A percentile compares a stretch with the other conserved stretches of the same genome.
Evolutionary conservation across 2,888 invertebrate genomes (phyloP).

Genomic region (Molorchus minor): DNA sequence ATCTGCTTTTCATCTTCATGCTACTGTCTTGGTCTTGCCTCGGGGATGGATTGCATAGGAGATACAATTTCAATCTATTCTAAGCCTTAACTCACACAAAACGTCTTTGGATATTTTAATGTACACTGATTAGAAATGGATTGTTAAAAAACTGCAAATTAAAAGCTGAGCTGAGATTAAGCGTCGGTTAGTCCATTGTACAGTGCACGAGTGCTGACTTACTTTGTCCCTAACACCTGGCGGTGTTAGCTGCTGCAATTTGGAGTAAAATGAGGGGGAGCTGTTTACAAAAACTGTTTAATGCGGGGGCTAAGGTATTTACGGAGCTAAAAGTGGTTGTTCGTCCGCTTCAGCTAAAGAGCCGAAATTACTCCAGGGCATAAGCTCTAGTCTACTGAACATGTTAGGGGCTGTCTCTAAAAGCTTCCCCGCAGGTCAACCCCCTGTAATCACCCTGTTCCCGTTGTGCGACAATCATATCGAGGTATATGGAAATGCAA

Average conservation of each 20-base stretch:
- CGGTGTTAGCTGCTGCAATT: slow-evolving; percentile 40
- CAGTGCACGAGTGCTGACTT: slow-evolving; percentile 64
- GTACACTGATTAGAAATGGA: slow-evolving; percentile 61
- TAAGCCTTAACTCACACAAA: slow-evolving; percentile 61
- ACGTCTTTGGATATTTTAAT: slow-evolving; percentile 56
- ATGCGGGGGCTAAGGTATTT: slow-evolving; percentile 21
- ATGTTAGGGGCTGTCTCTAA: slow-evolving; percentile 39
- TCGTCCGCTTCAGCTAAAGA: slow-evolving; percentile 3
- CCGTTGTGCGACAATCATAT: too few relatives aligned
- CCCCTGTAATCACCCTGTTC: too few relatives aligned
- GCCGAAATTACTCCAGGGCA: slow-evolving; percentile 14
- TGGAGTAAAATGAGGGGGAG: slow-evolving; percentile 34
- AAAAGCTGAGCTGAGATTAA: slow-evolving; percentile 65
- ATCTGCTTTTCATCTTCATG: slow-evolving; percentile 27
- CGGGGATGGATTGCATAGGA: slow-evolving; percentile 35
- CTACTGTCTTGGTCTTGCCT: slow-evolving; percentile 30
- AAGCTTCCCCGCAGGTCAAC: slow-evolving; percentile 39
- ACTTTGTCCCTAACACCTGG: slow-evolving; percentile 54
- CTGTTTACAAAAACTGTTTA: slow-evolving; percentile 31
- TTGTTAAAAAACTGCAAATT: slow-evolving; percentile 62
- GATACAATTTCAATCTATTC: slow-evolving; percentile 50
- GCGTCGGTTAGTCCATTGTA: slow-evolving; percentile 64
- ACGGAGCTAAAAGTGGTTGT: slow-evolving; percentile 20
- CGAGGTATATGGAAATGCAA: too few relatives aligned
- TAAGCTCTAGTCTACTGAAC: slow-evolving; percentile 34